Base-by-base conservation (phyloP, 2,888 invertebrate genomes). In the Plebejus anna region DNA sequence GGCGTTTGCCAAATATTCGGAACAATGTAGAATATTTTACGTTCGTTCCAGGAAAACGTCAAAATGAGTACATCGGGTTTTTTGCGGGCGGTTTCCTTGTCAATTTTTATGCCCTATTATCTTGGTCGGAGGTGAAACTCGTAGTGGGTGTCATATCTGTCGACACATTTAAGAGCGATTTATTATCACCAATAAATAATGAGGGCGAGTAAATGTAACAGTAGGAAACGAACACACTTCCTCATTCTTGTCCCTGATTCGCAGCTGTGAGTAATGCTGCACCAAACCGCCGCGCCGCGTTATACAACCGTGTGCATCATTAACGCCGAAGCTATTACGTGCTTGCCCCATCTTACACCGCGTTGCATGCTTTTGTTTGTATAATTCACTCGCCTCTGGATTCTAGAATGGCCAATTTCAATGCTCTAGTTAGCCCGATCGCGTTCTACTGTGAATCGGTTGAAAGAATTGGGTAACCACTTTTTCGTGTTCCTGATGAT, bases 181-280 rank as follows among this genome's bases (percentile, higher is more conserved):
- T 38, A 78, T 81, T 82, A 82, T 82, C 81, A 75, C 77, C 78
- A 73, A 76, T 77, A 70, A 78, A 75, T 83, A 86, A 87, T 83
- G 86, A 86, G 88, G 84, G 82, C 86, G 82, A 85, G 86, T 87
- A 87, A 89, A 88, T 90, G 88, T 89, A 90, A 90, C 87, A 90
- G 86, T 83, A 90, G 92, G 90, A 92, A 93, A 89, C 83, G 85
- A 85, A 85, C 78, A 83, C 82, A 83, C 87, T 92, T 92, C 91
- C 91, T 91, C 89, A 88, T 91, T 90, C 88, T 89, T 81, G 83
- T 86, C 86, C 84, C 85, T 84, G 85, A 82, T 81, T 84, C 82
- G 83, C 82, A 81, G 84, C 83, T 84, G 87, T 87, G 86, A 88
- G 88, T 88, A 87, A 88, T 87, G 88, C 85, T 89, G 84, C 82